Conservation (phyloP, 2,888 invertebrate species). For the Drosophila aldrichi region DNA sequence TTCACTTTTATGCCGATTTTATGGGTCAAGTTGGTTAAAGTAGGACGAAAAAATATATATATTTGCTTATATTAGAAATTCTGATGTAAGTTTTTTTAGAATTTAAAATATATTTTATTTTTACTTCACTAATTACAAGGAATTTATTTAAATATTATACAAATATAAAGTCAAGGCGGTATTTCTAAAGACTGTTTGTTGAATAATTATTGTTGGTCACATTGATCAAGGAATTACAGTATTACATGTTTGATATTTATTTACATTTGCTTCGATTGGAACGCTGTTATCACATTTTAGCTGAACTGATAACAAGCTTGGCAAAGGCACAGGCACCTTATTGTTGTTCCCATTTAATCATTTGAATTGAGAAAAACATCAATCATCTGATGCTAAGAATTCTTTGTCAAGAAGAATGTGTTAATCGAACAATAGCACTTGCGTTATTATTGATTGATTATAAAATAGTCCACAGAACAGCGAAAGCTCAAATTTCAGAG, state of each 20-base stretch:
- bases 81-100: not conserved
- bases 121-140: not conserved
- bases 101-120: not conserved
- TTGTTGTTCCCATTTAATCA: not conserved
- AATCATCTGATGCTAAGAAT: constrained; percentile 1
- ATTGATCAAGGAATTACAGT: not conserved
- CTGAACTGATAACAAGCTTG: constrained; percentile 18
- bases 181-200: not conserved
- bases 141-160: not conserved
- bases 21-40: constrained; percentile 8
- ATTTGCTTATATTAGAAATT: not conserved
- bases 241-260: not conserved
- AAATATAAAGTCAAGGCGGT: not conserved
- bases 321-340: not conserved
- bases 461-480: not conserved
- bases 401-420: not conserved
- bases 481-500: not conserved
- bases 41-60: not conserved
- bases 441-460: too few relatives aligned
- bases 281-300: not conserved
- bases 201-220: not conserved
- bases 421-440: not conserved
- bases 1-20: not conserved
- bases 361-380: not conserved
- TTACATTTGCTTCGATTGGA: constrained; percentile 2